These are phyloP conservation scores for Yponomeuta plumbellus DNA, from an alignment of 2,888 invertebrate genomes.

Conservation along the genomic window DNA sequence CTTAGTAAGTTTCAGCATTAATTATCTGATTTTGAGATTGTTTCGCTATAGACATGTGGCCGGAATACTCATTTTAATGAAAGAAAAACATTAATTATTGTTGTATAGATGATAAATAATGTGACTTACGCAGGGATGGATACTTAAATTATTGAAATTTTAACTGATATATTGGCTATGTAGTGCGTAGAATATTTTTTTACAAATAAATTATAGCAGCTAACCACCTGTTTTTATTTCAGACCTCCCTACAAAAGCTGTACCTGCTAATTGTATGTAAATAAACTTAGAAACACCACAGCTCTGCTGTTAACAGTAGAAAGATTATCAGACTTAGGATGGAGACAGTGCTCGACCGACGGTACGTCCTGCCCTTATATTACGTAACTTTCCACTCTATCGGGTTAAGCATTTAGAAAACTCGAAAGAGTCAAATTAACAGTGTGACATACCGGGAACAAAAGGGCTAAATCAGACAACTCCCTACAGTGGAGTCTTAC, in stretches of 20 bases:
- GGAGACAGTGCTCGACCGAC: no score
- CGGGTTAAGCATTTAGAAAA: no score
- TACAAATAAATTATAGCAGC: conserved; percentile 81
- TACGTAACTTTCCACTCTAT: no score
- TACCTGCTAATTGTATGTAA: not conserved
- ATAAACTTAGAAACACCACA: no score
- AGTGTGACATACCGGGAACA: no score
- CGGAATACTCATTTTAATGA: conserved; percentile 73
- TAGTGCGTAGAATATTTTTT: conserved; percentile 83
- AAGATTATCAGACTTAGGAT: no score
- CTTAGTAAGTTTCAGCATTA: conserved; percentile 71
- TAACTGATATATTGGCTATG: conserved; percentile 80
- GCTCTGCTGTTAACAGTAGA: no score
- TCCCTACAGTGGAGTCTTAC: no score
- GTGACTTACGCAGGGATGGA: conserved; percentile 78
- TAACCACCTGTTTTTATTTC: conserved; percentile 31
- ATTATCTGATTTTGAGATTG: conserved; percentile 63
- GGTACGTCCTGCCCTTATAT: no score
- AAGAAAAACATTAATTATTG: conserved; percentile 62
- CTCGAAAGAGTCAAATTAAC: no score
- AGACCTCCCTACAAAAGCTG: not conserved
- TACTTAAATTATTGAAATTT: conserved; percentile 78
- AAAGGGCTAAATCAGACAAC: no score
- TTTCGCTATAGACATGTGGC: conserved; percentile 44
- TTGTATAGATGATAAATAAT: conserved; percentile 76